These are phyloP conservation scores for Podocnemis expansa DNA, from an alignment of 2,113 vertebrate genomes.

Conservation along the genomic window DNA sequence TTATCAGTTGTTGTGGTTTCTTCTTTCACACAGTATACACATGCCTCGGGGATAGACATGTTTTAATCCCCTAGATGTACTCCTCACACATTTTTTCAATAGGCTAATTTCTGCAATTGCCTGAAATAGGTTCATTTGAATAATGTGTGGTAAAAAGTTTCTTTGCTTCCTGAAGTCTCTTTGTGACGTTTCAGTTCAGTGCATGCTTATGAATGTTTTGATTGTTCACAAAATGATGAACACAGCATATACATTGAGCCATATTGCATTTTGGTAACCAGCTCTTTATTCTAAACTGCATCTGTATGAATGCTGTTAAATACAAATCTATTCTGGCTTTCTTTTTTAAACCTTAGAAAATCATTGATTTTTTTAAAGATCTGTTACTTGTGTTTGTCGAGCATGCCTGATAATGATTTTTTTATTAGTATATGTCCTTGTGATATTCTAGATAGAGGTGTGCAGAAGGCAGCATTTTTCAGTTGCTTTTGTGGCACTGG, in stretches of 20 bases:
- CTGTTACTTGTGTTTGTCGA: conserved; percentile 6
- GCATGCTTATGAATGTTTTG: neutral
- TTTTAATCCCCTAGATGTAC: neutral
- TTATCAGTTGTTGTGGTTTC: neutral
- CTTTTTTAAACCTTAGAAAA: neutral
- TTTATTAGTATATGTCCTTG: neutral
- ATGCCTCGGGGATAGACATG: neutral
- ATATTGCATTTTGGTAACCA: neutral
- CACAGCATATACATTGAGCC: neutral
- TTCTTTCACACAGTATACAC: neutral
- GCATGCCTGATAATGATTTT: conserved; percentile 10
- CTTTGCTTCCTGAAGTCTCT: neutral
- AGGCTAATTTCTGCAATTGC: neutral
- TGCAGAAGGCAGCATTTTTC: conserved; percentile 47
- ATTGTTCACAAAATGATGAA: conserved; percentile 29
- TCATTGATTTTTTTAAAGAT: neutral
- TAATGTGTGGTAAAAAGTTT: neutral
- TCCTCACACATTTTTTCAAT: neutral
- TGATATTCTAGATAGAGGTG: conserved; percentile 37
- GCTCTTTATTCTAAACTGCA: conserved; percentile 21
- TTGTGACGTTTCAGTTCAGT: neutral
- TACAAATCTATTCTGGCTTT: neutral
- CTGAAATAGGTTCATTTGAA: neutral
- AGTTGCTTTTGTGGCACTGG: conserved; percentile 54
- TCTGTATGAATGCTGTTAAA: neutral